phyloP scores from a whole-genome alignment of 2,113 vertebrate genomes.

The Sapajus apella region DNA sequence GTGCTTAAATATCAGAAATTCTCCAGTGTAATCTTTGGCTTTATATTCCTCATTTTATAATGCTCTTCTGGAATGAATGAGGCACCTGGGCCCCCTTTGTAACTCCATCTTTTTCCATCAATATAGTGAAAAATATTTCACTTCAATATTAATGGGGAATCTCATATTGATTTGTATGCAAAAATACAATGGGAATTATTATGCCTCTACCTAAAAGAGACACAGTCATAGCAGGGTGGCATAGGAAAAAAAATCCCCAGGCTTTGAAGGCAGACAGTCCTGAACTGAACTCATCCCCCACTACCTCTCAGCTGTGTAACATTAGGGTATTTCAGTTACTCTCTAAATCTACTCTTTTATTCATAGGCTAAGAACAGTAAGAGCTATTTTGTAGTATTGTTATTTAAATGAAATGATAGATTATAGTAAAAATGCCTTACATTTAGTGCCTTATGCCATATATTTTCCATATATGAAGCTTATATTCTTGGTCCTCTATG shows the following conservation, averaged over 20 bases:
- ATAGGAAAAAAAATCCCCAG: neutral
- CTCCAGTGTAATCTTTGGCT: conserved; percentile 15
- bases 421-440: neutral
- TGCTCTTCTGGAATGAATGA: conserved; percentile 26
- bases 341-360: neutral
- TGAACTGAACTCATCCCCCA: neutral
- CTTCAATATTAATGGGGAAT: conserved; percentile 6
- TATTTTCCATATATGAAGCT: neutral
- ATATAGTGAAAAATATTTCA: neutral
- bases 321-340: neutral
- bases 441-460: neutral
- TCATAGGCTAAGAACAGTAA: neutral
- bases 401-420: neutral
- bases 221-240: neutral
- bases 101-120: neutral
- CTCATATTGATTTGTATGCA: conserved; percentile 6
- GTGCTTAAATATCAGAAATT: conserved; percentile 66
- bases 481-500: neutral
- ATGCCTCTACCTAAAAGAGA: neutral
- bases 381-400: neutral
- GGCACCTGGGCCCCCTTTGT: neutral
- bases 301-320: neutral
- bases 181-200: neutral
- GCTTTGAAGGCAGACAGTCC: neutral
- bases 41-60: neutral